These are phyloP conservation scores for Bombyx mandarina DNA, from an alignment of 1,140 invertebrate species.

Conservation along the genomic window DNA sequence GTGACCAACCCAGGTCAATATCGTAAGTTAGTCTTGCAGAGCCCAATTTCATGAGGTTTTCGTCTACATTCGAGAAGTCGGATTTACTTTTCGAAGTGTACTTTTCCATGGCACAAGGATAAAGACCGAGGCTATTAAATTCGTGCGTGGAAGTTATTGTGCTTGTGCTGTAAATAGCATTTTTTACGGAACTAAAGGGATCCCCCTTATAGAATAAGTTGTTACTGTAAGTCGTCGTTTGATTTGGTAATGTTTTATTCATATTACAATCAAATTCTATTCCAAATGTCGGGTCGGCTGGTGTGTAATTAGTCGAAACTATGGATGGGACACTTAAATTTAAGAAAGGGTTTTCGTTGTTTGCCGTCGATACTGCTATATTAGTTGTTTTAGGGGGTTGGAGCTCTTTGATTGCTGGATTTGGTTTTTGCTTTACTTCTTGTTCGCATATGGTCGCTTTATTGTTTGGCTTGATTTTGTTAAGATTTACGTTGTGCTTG, in stretches of 20 bases:
- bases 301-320: slow-evolving; percentile 38
- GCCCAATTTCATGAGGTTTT: slow-evolving; percentile 61
- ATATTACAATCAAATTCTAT: slow-evolving; percentile 58
- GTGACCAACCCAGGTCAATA: slow-evolving; percentile 63
- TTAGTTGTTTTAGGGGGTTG: slow-evolving; percentile 8
- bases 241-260: slow-evolving; percentile 39
- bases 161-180: slow-evolving; percentile 56
- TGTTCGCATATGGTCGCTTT: slow-evolving; percentile 22
- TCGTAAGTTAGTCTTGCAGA: slow-evolving; percentile 61
- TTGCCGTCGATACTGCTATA: slow-evolving; percentile 19
- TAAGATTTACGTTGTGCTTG: slow-evolving; percentile 31
- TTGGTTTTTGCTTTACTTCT: slow-evolving; percentile 26
- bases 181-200: slow-evolving; percentile 50
- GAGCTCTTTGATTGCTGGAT: slow-evolving; percentile 24
- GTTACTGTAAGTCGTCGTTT: slow-evolving; percentile 36
- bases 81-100: slow-evolving; percentile 56
- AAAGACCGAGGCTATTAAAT: slow-evolving; percentile 52
- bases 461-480: slow-evolving; percentile 34
- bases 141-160: slow-evolving; percentile 59
- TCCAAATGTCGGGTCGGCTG: slow-evolving; percentile 41
- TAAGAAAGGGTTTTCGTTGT: slow-evolving; percentile 53
- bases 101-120: slow-evolving; percentile 64
- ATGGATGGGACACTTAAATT: slow-evolving; percentile 48
- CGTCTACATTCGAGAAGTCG: slow-evolving; percentile 52
- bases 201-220: slow-evolving; percentile 62